Percentiles rank a stretch among this genome's conserved stretches.
Evolutionary conservation across 2,797 vertebrate genomes (phyloP).

Genomic region (Echeneis naucrates): DNA sequence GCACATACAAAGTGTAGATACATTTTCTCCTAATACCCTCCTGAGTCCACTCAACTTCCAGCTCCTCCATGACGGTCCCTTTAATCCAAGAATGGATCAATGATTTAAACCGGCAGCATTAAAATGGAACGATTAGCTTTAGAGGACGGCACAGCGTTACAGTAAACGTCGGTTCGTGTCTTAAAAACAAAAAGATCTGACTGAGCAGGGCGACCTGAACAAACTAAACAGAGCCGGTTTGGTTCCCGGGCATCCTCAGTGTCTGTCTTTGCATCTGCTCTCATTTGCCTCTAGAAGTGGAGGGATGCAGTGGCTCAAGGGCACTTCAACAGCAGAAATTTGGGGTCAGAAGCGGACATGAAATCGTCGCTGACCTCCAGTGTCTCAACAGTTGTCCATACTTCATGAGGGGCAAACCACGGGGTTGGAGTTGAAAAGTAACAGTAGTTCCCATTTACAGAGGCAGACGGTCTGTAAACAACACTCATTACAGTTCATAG

Average conservation of each 20-base stretch:
- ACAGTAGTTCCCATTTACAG: neutral
- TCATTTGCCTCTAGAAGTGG: neutral
- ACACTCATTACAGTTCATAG: conserved; percentile 13
- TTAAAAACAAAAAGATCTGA: neutral
- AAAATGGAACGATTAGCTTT: conserved; percentile 9
- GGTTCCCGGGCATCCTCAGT: neutral
- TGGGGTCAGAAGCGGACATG: neutral
- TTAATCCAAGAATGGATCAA: conserved; percentile 3
- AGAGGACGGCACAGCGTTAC: neutral
- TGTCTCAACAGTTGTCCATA: conserved; percentile 4
- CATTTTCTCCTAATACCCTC: neutral
- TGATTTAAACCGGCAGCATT: conserved; percentile 11
- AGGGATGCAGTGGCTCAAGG: conserved; percentile 21
- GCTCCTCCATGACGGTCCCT: conserved; percentile 42
- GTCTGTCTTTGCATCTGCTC: neutral
- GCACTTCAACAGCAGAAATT: conserved; percentile 38
- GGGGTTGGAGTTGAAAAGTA: neutral
- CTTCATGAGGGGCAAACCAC: neutral
- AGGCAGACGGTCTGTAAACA: neutral
- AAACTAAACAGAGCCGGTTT: neutral
- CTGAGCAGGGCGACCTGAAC: neutral
- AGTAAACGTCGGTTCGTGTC: neutral
- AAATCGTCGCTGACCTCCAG: neutral
- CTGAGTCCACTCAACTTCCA: neutral
- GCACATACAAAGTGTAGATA: conserved; percentile 3